phyloP scores from a whole-genome alignment of 2,113 vertebrate genomes.

The Lonchura striata region DNA sequence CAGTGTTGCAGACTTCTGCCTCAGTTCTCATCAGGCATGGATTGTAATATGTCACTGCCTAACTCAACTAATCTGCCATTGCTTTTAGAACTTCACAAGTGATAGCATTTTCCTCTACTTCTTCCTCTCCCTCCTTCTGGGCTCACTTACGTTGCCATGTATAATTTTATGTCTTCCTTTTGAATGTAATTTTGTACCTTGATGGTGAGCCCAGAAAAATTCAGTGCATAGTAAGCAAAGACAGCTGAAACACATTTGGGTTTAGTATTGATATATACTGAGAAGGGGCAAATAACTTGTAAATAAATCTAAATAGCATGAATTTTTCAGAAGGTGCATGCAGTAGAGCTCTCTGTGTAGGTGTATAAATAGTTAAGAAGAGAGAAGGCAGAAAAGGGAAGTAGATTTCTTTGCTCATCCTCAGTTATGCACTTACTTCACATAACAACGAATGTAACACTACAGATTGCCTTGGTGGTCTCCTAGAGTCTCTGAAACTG shows the following conservation, averaged over 20 bases:
- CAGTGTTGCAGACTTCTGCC: not conserved
- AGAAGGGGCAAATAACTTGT: conserved; percentile 16
- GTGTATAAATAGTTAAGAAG: not conserved
- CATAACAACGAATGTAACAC: not conserved
- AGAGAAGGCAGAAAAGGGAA: not conserved
- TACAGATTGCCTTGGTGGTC: not conserved
- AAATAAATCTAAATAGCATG: conserved; percentile 19
- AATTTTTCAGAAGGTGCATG: conserved; percentile 11
- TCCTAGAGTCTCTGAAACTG: not conserved
- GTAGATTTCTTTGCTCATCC: not conserved
- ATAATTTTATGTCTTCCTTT: not conserved
- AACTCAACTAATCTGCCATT: not conserved
- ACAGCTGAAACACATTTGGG: not conserved
- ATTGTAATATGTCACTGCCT: not conserved
- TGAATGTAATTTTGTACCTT: not conserved
- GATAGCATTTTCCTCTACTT: not conserved
- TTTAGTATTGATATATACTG: not conserved
- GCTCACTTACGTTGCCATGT: not conserved
- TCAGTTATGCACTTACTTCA: not conserved
- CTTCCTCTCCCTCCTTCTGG: not conserved
- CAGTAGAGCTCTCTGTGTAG: not conserved
- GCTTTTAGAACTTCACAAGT: not conserved
- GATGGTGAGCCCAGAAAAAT: not conserved
- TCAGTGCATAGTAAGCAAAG: not conserved
- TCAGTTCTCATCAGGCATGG: not conserved